These are phyloP conservation scores for Drosophila cardini DNA, from an alignment of 1,140 invertebrate genomes.

Conservation along the genomic window DNA sequence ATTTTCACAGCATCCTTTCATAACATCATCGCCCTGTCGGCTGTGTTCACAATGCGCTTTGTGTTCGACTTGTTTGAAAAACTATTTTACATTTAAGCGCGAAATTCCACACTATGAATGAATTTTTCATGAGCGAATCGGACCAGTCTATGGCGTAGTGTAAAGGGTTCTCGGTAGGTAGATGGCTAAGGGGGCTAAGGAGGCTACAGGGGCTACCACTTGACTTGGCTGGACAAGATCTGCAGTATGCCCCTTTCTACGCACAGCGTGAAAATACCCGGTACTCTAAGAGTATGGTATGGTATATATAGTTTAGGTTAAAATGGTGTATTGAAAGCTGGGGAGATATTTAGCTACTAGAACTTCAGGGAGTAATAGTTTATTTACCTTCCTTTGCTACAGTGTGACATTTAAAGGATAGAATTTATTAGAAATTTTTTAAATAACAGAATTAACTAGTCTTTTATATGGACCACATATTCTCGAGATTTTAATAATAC, in stretches of 20 bases:
- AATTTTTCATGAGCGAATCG: slow-evolving; percentile 78
- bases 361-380: too few species aligned
- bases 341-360: too few species aligned
- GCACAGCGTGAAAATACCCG: slow-evolving; percentile 5
- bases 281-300: too few species aligned
- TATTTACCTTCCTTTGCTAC: too few species aligned
- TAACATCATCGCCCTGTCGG: slow-evolving; percentile 69
- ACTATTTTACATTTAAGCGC: slow-evolving; percentile 84
- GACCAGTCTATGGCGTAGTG: slow-evolving; percentile 2
- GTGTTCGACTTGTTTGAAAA: slow-evolving; percentile 82
- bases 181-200: neutral
- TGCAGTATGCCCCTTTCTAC: slow-evolving; percentile 35
- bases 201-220: slow-evolving; percentile 17
- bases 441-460: too few species aligned
- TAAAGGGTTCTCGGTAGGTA: slow-evolving; percentile 17
- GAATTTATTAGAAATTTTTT: too few species aligned
- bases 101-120: slow-evolving; percentile 84
- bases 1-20: slow-evolving; percentile 78
- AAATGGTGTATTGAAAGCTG: too few species aligned
- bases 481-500: too few species aligned
- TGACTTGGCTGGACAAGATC: slow-evolving; percentile 39
- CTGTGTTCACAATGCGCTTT: slow-evolving; percentile 73
- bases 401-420: too few species aligned
- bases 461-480: too few species aligned
- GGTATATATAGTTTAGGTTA: too few species aligned